Evolutionary conservation across 2,113 vertebrate species (phyloP).

Genomic region (Meriones unguiculatus): DNA sequence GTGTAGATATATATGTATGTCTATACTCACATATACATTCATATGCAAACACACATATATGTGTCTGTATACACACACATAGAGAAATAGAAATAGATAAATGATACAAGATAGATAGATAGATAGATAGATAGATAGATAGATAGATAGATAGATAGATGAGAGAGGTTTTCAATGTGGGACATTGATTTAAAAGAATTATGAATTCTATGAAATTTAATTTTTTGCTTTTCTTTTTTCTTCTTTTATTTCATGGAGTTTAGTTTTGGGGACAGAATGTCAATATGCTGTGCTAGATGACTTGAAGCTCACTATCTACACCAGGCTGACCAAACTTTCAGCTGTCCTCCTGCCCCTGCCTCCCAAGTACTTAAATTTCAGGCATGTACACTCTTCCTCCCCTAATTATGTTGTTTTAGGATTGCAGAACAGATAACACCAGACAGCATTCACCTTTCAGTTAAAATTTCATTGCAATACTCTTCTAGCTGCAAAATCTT

Average conservation of each 20-base stretch:
- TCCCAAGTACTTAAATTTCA: no score
- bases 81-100: neutral
- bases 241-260: neutral
- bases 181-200: neutral
- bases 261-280: neutral
- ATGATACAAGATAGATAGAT: neutral
- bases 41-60: neutral
- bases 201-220: neutral
- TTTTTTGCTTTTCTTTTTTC: neutral
- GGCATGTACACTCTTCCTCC: neutral
- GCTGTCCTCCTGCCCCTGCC: neutral
- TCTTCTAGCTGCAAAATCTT: neutral
- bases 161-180: neutral
- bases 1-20: neutral
- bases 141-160: neutral
- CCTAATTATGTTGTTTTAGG: neutral
- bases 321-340: neutral
- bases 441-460: neutral
- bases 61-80: neutral
- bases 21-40: neutral
- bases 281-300: neutral
- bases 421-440: neutral
- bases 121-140: neutral
- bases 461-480: neutral
- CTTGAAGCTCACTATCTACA: neutral